A percentile compares a stretch with the other conserved stretches of the same genome.
Evolutionary conservation across 1,140 invertebrate species (phyloP).

Genomic region (Scaptomyza pallida): DNA sequence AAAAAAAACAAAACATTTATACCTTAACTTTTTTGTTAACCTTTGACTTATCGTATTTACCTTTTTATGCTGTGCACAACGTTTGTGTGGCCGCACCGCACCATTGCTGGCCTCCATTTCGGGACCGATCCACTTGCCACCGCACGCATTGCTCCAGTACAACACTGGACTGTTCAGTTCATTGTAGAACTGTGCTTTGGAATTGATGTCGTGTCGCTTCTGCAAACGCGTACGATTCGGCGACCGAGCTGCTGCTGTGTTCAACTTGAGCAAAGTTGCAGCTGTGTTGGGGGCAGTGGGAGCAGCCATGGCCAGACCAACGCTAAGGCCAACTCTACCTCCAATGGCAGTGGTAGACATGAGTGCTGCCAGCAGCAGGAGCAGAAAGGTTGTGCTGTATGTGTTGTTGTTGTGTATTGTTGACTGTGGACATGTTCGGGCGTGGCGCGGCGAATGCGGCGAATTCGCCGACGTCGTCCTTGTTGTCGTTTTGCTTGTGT

Average conservation of each 20-base stretch:
- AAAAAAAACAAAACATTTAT: too few relatives aligned
- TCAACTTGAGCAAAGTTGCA: neutral
- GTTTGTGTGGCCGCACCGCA: neutral
- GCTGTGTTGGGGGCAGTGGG: neutral
- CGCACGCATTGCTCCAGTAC: conserved; percentile 64
- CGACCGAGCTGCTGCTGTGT: neutral
- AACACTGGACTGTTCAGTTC: conserved; percentile 38
- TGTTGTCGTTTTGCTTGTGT: conserved; percentile 31
- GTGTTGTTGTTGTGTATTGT: neutral
- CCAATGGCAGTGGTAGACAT: conserved; percentile 38
- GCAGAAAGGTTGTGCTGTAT: conserved; percentile 28
- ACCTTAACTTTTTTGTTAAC: too few relatives aligned
- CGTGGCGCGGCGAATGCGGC: conserved; percentile 26
- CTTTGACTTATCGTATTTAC: conserved; percentile 18
- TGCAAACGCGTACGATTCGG: conserved; percentile 28
- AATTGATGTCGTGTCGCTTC: conserved; percentile 44
- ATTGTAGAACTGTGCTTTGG: conserved; percentile 33
- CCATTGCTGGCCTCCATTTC: neutral
- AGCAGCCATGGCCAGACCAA: conserved; percentile 3
- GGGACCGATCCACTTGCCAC: conserved; percentile 35
- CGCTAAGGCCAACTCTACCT: neutral
- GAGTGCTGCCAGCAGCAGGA: conserved; percentile 38
- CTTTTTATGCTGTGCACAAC: conserved; percentile 47
- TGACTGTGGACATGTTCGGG: conserved; percentile 22
- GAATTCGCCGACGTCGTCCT: conserved; percentile 33